Conservation (phyloP, 2,113 vertebrate species). For the Planiliza haematocheilus region DNA sequence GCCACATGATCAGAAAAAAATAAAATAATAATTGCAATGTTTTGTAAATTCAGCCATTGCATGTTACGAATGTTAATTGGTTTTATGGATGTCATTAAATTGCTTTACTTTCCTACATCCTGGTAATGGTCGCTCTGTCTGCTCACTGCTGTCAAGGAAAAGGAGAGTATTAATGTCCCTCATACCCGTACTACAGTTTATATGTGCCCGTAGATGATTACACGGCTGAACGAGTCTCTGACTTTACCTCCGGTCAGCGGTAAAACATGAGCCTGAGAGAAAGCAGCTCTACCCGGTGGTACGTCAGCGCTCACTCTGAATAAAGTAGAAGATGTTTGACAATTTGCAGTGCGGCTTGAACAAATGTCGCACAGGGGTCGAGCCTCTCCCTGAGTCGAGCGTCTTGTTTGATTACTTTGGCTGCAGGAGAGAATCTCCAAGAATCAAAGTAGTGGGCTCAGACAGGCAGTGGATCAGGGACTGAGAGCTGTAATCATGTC, state of each 20-base stretch:
- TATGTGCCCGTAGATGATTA: neutral
- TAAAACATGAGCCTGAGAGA: slow-evolving; percentile 11
- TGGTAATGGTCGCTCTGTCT: slow-evolving; percentile 40
- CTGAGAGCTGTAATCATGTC: slow-evolving; percentile 61
- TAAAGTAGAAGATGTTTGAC: slow-evolving; percentile 52
- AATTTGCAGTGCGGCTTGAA: slow-evolving; percentile 30
- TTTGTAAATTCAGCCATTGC: slow-evolving; percentile 77
- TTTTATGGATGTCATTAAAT: slow-evolving; percentile 79
- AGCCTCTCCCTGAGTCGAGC: slow-evolving; percentile 35
- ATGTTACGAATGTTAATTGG: slow-evolving; percentile 79
- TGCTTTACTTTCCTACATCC: slow-evolving; percentile 78
- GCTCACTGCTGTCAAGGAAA: neutral
- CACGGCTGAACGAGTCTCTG: slow-evolving; percentile 14
- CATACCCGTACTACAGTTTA: neutral
- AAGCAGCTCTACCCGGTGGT: slow-evolving; percentile 1
- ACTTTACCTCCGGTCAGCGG: slow-evolving; percentile 18
- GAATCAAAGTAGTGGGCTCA: slow-evolving; percentile 52
- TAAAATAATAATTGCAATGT: slow-evolving; percentile 31
- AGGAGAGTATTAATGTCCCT: neutral
- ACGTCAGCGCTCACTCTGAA: slow-evolving; percentile 31
- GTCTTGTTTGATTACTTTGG: slow-evolving; percentile 41
- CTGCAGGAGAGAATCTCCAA: slow-evolving; percentile 30
- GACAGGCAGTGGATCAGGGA: slow-evolving; percentile 46
- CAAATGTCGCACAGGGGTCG: slow-evolving; percentile 41
- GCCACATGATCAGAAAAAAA: slow-evolving; percentile 21